Evolutionary conservation across 2,888 invertebrate species (phyloP), one percentile per base, ranked within the genome.

Genomic region (Leptopterna dolabrata): DNA sequence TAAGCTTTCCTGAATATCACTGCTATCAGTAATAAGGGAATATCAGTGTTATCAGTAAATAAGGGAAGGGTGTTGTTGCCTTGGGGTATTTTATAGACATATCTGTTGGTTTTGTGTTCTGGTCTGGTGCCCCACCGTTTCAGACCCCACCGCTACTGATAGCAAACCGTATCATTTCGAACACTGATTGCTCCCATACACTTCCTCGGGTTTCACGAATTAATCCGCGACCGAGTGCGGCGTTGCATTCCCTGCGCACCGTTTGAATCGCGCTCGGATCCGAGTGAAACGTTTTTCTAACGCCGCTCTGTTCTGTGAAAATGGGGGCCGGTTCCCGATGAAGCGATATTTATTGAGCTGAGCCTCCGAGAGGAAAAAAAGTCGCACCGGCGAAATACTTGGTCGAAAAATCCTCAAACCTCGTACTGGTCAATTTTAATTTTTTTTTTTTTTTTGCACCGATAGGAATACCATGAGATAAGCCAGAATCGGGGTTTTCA

Each of bases 401-500:
- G 19, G 24, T 63, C 24, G 19, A 63, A 63, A 47, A 63, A 63
- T 63, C 63, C 63, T 63, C 27, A 24, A 55, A 55, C 36, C 55
- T 55, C 55, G 24, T 19, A 1, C 1, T 9, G 27, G 63, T 4
- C 19, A 63, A 24, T 27, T 24, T 9, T 3, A 9, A 19, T 24
- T 4, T 24, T 7, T 9, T 11, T 9, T 63, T 19, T n/a, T 55
- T 9, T 55, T n/a, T 51, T 51, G 24, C 24, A 0, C 27, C 7
- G 63, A 27, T 63, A 36, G 27, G 55, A 47, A 30, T 55, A 30
- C 45, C 55, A 51, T 81, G 27, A 81, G 81, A 81, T 81, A 81
- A 55, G 55, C 81, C 30, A n/a, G 55, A 81, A 81, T 81, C 81
- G 81, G 51, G 43, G 81, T 81, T 70, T 83, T 83, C 36, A 83